These are phyloP conservation scores for Conchocele bisecta DNA, from an alignment of 2,888 invertebrate genomes.

Conservation along the genomic window DNA sequence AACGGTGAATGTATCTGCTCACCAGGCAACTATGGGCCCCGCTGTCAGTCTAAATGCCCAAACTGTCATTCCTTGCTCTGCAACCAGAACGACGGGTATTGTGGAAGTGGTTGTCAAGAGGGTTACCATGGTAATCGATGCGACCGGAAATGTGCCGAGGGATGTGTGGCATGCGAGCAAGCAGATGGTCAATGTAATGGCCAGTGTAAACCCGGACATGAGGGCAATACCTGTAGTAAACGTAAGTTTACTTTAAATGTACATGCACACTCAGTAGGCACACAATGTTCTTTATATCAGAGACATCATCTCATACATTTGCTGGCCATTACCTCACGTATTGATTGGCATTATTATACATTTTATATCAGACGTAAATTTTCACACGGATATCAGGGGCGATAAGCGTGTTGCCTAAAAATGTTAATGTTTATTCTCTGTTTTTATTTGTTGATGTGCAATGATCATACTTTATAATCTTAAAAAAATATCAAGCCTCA, in stretches of 20 bases:
- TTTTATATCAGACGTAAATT: too few relatives aligned
- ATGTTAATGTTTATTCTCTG: too few relatives aligned
- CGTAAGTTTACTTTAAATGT: slow-evolving; percentile 3
- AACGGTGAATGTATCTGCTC: slow-evolving; percentile 17
- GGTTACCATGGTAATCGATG: slow-evolving; percentile 39
- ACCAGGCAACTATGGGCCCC: slow-evolving; percentile 25
- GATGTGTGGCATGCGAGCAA: slow-evolving; percentile 9
- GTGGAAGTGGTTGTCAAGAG: slow-evolving; percentile 2
- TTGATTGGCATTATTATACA: too few relatives aligned
- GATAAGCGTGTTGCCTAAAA: too few relatives aligned
- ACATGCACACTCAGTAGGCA: too few relatives aligned
- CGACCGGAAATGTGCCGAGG: slow-evolving; percentile 7
- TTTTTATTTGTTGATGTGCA: too few relatives aligned
- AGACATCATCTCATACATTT: too few relatives aligned
- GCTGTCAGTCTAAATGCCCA: slow-evolving; percentile 14
- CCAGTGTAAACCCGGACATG: slow-evolving; percentile 16
- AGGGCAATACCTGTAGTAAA: slow-evolving; percentile 7
- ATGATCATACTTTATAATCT: too few relatives aligned
- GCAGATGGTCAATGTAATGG: slow-evolving; percentile 6
- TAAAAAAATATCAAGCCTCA: too few relatives aligned
- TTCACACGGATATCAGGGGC: too few relatives aligned
- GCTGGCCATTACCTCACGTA: too few relatives aligned
- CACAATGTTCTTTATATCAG: too few relatives aligned
- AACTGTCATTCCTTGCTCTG: slow-evolving; percentile 8
- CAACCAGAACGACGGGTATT: not conserved